Conservation (phyloP, 2,113 vertebrate species). For the Seriola rivoliana region DNA sequence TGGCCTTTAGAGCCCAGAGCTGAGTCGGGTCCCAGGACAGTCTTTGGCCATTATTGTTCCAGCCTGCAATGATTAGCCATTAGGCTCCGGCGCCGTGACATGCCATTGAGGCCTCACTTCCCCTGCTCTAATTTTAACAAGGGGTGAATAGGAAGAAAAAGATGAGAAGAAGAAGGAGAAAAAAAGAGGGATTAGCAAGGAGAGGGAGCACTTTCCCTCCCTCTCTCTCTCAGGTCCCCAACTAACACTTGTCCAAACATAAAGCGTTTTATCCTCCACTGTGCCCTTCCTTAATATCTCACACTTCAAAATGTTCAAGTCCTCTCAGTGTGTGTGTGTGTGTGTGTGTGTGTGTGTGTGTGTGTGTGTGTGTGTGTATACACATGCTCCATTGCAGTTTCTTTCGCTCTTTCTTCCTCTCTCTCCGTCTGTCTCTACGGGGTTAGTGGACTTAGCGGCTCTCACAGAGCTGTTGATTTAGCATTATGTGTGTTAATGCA, state of each 20-base stretch:
- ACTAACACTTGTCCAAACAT: conserved; percentile 70
- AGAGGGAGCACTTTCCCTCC: conserved; percentile 47
- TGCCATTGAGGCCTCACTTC: conserved; percentile 27
- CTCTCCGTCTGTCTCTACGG: conserved; percentile 47
- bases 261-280: conserved; percentile 66
- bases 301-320: conserved; percentile 57
- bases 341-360: conserved; percentile 18
- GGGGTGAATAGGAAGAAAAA: conserved; percentile 47
- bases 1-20: conserved; percentile 34
- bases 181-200: conserved; percentile 58
- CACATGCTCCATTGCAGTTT: conserved; percentile 1
- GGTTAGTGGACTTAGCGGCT: conserved; percentile 69
- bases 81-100: conserved; percentile 61
- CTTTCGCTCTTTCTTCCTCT: conserved; percentile 23
- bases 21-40: conserved; percentile 47
- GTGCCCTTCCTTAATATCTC: conserved; percentile 57
- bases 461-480: conserved; percentile 75
- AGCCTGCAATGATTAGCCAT: conserved; percentile 70
- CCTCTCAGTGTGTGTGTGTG: conserved; percentile 15
- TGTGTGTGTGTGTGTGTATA: conserved; percentile 2
- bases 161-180: conserved; percentile 30
- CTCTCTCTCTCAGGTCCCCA: conserved; percentile 54
- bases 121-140: conserved; percentile 62
- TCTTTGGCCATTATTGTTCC: conserved; percentile 63
- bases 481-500: conserved; percentile 76